Base-by-base conservation (phyloP, 2,888 invertebrate species). In the Cerceris ruficornis region DNA sequence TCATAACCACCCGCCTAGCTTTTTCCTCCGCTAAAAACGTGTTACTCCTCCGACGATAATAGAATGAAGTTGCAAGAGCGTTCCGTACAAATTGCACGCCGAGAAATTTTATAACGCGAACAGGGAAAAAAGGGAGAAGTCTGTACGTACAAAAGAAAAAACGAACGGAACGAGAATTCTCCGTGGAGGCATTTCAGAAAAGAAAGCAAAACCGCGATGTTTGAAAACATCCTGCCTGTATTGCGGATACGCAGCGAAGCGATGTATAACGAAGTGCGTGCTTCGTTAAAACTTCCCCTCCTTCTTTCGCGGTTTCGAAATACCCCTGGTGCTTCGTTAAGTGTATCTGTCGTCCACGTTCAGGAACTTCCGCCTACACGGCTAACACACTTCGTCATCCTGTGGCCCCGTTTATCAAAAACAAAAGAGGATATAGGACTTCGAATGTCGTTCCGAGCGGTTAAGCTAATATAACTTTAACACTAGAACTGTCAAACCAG, bases 211-310 rank as follows among this genome's bases (percentile, higher is more conserved):
- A 60, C 43, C 57, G 52, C 13, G 28, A 13, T 65, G 64, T 52
- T 52, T 71, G 52, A 58, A 62, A 43, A 49, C 55, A 49, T 61
- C 55, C 52, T 43, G n/a, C 15, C 58, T 58, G 46, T 28, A 62
- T 57, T 67, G 55, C 57, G 46, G 66, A 28, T 15, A 61, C 8
- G 14, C 15, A 14, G 50, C 76, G 58, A 55, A 59, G 17, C 17
- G 52, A 41, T 64, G 75, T 41, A 65, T 65, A 78, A 77, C 70
- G 68, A 62, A 65, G 70, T 67, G 65, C 52, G 42, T 61, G 72
- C 69, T 81, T 81, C 71, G 74, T 80, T 81, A 81, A 81, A 80
- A 80, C 55, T 75, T 75, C 49, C 65, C 46, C 57, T 39, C 17
- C 68, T 64, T 60, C 65, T 57, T 62, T 59, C 42, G 17, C 17